Evolutionary conservation across 2,113 vertebrate genomes (phyloP), one percentile per base, ranked within the genome.

Genomic region (Clarias magur): DNA sequence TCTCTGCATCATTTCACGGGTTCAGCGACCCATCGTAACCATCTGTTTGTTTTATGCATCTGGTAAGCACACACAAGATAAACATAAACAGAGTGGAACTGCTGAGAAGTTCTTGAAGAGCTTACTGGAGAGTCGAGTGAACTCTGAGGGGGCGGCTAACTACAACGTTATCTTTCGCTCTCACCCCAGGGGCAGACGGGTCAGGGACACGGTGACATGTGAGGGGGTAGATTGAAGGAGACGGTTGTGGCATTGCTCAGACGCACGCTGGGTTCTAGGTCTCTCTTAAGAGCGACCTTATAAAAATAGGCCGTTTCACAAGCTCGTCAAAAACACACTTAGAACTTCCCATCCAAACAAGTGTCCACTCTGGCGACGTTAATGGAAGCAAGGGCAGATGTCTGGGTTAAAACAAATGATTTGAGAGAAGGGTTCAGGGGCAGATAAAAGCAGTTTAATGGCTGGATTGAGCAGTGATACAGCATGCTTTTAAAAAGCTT

Each of bases 181-280:
- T 86, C 95, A 93, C 94, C 93, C 93, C 88, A 82, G 91, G 92
- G 94, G 91, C 94, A 94, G 92, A 92, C 93, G 89, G 94, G 94
- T 94, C 94, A 93, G 86, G 38, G 83, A 59, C 56, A 53, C 30
- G 63, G 76, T 75, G 78, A 88, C 88, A 91, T 90, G 92, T 91
- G 90, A 6, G 25, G 9, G 72, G 25, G 42, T 5, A 10, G 27
- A 1, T 48, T 48, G 91, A 89, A 88, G 86, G 86, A 86, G 91
- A 91, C 13, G 27, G 86, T 79, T 63, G 62, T 48, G 79, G n/a
- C 90, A 83, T 83, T 81, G 85, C 87, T 92, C 85, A 75, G 62
- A 89, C 90, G 91, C 86, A 91, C 91, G 86, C 91, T 89, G 88
- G 88, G 68, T n/a, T 89, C 89, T 92, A 65, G 92, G 92, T 93